Percentiles rank a stretch among this genome's conserved stretches.
Conservation (phyloP, 2,797 vertebrate species). For the Betta splendens region DNA sequence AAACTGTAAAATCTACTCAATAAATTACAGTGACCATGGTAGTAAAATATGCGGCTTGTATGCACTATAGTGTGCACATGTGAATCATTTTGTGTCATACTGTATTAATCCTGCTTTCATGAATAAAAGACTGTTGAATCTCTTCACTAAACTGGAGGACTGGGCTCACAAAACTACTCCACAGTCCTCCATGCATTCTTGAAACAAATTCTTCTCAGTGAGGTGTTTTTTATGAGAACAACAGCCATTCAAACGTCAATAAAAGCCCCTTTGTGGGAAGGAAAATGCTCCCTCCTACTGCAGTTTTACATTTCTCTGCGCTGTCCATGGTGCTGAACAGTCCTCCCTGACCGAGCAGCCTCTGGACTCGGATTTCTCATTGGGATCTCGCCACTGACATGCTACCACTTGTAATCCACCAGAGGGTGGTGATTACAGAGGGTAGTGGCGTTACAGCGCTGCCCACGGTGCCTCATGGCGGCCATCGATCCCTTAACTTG, state of each 20-base stretch:
- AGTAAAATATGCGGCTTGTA: constrained; percentile 1
- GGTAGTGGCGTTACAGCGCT: constrained; percentile 50
- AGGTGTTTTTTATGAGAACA: not conserved
- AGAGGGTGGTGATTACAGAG: constrained; percentile 66
- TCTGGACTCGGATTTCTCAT: constrained; percentile 23
- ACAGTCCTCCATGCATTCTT: not conserved
- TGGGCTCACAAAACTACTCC: not conserved
- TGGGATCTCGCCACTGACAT: constrained; percentile 23
- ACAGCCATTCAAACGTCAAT: constrained; percentile 6
- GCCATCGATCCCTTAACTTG: constrained; percentile 47
- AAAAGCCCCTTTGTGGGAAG: constrained; percentile 22
- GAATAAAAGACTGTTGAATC: constrained; percentile 15
- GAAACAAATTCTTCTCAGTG: not conserved
- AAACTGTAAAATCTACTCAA: no score
- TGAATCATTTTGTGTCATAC: constrained; percentile 45
- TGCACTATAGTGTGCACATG: not conserved
- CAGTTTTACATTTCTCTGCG: constrained; percentile 16
- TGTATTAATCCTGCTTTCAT: constrained; percentile 15
- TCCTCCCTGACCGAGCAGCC: not conserved
- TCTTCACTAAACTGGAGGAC: not conserved
- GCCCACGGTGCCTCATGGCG: constrained; percentile 44
- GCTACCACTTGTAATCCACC: constrained; percentile 57
- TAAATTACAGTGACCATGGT: constrained; percentile 1
- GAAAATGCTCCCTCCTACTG: constrained; percentile 12
- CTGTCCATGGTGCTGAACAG: constrained; percentile 70